Evolutionary conservation across 2,888 invertebrate species (phyloP).

Genomic region (Dioctria linearis): DNA sequence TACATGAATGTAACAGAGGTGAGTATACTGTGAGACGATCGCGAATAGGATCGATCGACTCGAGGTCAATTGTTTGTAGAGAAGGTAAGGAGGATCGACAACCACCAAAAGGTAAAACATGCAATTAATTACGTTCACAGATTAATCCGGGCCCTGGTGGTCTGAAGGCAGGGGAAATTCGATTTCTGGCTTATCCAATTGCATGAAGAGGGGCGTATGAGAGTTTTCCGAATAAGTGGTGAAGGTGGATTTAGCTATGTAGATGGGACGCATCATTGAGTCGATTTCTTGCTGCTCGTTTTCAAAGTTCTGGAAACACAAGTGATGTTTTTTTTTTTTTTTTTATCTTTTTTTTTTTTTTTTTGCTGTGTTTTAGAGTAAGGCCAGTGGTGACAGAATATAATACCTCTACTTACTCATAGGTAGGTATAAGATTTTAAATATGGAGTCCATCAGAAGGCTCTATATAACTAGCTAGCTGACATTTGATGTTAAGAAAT

Average conservation of each 20-base stretch:
- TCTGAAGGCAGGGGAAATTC: conserved; percentile 40
- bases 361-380: no score
- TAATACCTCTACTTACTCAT: neutral
- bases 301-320: conserved; percentile 28
- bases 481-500: no score
- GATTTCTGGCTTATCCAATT: conserved; percentile 39
- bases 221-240: conserved; percentile 46
- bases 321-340: neutral
- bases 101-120: conserved; percentile 29
- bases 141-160: conserved; percentile 23
- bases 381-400: neutral
- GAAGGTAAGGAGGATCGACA: conserved; percentile 28
- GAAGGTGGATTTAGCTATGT: conserved; percentile 14
- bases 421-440: neutral
- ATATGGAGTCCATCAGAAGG: conserved; percentile 39
- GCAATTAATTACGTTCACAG: conserved; percentile 40
- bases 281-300: conserved; percentile 24
- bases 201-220: conserved; percentile 40
- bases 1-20: conserved; percentile 2
- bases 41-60: conserved; percentile 36
- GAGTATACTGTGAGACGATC: neutral
- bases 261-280: conserved; percentile 31
- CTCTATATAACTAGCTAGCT: no score
- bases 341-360: no score
- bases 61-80: conserved; percentile 37